These are phyloP conservation scores for Nomada goodeniana DNA, from an alignment of 2,888 invertebrate species.

Conservation along the genomic window DNA sequence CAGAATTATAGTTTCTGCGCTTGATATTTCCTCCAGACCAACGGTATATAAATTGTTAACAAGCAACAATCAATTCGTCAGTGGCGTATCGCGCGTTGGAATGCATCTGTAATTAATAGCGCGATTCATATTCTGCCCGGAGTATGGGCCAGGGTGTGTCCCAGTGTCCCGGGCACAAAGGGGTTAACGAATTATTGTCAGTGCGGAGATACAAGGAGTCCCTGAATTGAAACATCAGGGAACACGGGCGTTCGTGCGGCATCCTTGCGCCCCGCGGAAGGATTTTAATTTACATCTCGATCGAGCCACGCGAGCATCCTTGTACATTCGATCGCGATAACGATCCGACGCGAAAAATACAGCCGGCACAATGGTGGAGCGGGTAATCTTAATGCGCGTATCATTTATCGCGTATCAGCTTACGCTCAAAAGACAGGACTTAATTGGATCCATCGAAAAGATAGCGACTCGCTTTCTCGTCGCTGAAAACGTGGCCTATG, in stretches of 20 bases:
- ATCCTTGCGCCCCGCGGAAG: conserved; percentile 17
- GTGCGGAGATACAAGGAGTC: background rate
- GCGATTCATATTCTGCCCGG: too few species aligned
- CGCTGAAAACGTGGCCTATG: conserved; percentile 25
- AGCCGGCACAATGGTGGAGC: conserved; percentile 42
- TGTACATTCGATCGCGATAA: conserved; percentile 20
- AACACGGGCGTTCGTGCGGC: conserved; percentile 7
- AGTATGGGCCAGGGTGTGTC: too few species aligned
- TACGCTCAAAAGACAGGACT: conserved; percentile 41
- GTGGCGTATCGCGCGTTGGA: too few species aligned
- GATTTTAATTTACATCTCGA: conserved; percentile 45
- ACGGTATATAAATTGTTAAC: too few species aligned
- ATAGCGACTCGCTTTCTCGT: conserved; percentile 31
- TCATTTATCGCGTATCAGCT: conserved; percentile 45
- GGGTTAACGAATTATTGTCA: too few species aligned
- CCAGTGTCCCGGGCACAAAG: too few species aligned
- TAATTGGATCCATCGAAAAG: conserved; percentile 48
- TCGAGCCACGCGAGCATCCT: conserved; percentile 10
- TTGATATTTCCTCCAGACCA: too few species aligned
- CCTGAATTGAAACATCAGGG: conserved; percentile 19
- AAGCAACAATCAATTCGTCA: too few species aligned
- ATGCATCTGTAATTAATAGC: too few species aligned
- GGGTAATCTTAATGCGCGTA: conserved; percentile 47
- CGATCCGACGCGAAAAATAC: conserved; percentile 48
- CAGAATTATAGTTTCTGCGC: too few species aligned